phyloP scores from a whole-genome alignment of 2,797 vertebrate species.

The Craterocephalus amniculus region DNA sequence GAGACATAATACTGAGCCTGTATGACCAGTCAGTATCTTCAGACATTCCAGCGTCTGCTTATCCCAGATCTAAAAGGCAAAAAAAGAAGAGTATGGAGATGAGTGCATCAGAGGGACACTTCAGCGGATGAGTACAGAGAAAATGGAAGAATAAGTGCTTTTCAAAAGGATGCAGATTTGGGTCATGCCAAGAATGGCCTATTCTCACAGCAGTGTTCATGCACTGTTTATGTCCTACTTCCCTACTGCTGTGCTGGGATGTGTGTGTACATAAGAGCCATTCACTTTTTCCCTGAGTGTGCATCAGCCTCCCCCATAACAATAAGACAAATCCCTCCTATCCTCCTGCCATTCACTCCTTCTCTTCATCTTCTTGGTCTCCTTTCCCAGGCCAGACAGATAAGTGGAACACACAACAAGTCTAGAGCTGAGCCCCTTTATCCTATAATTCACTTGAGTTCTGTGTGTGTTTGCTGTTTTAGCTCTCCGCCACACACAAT shows the following conservation, averaged over 20 bases:
- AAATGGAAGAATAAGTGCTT: slow-evolving; percentile 20
- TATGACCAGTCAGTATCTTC: slow-evolving; percentile 97
- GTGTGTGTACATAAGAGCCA: slow-evolving; percentile 19
- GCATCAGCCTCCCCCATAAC: slow-evolving; percentile 49
- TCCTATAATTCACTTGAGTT: slow-evolving; percentile 64
- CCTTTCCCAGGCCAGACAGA: slow-evolving; percentile 42
- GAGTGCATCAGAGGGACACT: slow-evolving; percentile 1
- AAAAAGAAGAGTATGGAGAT: not conserved
- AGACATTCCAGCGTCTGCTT: slow-evolving; percentile 98
- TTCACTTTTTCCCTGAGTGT: slow-evolving; percentile 37
- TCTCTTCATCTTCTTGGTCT: slow-evolving; percentile 29
- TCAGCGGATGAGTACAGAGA: not conserved
- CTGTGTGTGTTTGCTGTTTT: slow-evolving; percentile 51
- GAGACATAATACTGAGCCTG: slow-evolving; percentile 97
- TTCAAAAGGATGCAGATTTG: slow-evolving; percentile 60
- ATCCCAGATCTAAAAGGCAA: slow-evolving; percentile 91
- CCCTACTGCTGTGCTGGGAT: slow-evolving; percentile 49
- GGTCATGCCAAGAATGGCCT: slow-evolving; percentile 59
- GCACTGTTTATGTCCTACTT: slow-evolving; percentile 62
- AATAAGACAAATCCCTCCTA: slow-evolving; percentile 56
- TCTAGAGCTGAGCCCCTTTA: slow-evolving; percentile 50
- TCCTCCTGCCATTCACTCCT: slow-evolving; percentile 33
- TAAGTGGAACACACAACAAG: slow-evolving; percentile 53
- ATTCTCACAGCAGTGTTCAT: slow-evolving; percentile 47
- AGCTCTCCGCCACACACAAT: slow-evolving; percentile 53